These are phyloP conservation scores for Diuraphis noxia DNA, from an alignment of 1,140 invertebrate genomes.

Conservation along the genomic window DNA sequence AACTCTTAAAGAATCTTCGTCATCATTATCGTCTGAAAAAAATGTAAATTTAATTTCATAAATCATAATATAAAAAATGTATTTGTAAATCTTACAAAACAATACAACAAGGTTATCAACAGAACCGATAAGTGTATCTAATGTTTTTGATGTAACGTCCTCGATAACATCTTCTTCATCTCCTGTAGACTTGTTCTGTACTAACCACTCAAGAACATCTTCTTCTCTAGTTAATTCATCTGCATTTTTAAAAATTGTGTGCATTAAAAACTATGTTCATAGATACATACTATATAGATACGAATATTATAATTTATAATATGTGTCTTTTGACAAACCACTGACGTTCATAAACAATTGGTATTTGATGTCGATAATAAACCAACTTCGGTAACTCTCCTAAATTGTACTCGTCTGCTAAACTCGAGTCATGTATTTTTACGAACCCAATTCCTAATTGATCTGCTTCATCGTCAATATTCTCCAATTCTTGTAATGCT, in stretches of 20 bases:
- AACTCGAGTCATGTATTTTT: constrained; percentile 87
- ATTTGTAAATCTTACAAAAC: constrained; percentile 76
- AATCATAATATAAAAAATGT: not conserved
- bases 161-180: constrained; percentile 93
- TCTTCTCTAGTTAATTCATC: constrained; percentile 88
- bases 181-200: constrained; percentile 87
- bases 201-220: constrained; percentile 90
- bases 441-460: constrained; percentile 92
- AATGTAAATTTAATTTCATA: not conserved
- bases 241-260: constrained; percentile 59
- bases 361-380: constrained; percentile 92
- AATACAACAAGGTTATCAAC: constrained; percentile 89
- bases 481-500: constrained; percentile 86
- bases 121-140: constrained; percentile 84
- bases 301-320: not conserved
- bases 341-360: constrained; percentile 91
- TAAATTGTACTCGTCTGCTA: constrained; percentile 91
- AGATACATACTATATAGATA: not conserved
- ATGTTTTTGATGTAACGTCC: constrained; percentile 85
- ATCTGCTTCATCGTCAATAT: constrained; percentile 95
- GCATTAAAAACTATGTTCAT: not conserved
- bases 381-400: constrained; percentile 84
- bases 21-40: constrained; percentile 76
- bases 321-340: constrained; percentile 57
- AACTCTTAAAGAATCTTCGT: constrained; percentile 81